Evolutionary conservation across 2,888 invertebrate species (phyloP).

Genomic region (Lycia hirtaria): DNA sequence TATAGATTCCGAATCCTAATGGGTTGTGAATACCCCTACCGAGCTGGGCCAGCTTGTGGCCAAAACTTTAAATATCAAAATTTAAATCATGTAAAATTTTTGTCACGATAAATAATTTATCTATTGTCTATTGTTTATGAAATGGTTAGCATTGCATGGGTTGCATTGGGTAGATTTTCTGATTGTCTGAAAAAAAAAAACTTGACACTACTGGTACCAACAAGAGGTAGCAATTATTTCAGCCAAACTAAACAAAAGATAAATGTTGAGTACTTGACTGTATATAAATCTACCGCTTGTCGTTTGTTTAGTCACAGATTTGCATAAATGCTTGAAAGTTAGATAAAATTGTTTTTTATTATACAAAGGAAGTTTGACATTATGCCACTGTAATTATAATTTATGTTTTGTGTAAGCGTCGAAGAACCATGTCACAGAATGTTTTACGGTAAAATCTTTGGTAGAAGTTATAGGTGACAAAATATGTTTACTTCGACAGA

Average conservation of each 20-base stretch:
- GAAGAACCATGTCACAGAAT: conserved; percentile 14
- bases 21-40: too few relatives aligned
- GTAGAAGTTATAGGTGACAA: not conserved
- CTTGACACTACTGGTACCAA: too few relatives aligned
- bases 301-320: conserved; percentile 16
- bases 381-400: conserved; percentile 35
- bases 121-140: too few relatives aligned
- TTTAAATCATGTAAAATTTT: too few relatives aligned
- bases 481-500: conserved; percentile 3
- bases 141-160: too few relatives aligned
- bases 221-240: not conserved
- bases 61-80: too few relatives aligned
- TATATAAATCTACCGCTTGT: conserved; percentile 6
- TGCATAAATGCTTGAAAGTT: conserved; percentile 13
- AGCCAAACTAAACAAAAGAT: not conserved
- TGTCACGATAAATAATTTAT: too few relatives aligned
- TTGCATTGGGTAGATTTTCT: too few relatives aligned
- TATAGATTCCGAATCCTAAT: too few relatives aligned
- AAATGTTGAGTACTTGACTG: not conserved
- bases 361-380: conserved; percentile 33
- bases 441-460: not conserved
- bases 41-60: too few relatives aligned
- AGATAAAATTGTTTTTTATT: conserved; percentile 19
- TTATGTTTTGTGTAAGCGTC: conserved; percentile 17
- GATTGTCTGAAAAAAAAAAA: too few relatives aligned